Evolutionary conservation across 2,797 vertebrate genomes (phyloP).

Genomic region (Percopsis omiscomaycus): DNA sequence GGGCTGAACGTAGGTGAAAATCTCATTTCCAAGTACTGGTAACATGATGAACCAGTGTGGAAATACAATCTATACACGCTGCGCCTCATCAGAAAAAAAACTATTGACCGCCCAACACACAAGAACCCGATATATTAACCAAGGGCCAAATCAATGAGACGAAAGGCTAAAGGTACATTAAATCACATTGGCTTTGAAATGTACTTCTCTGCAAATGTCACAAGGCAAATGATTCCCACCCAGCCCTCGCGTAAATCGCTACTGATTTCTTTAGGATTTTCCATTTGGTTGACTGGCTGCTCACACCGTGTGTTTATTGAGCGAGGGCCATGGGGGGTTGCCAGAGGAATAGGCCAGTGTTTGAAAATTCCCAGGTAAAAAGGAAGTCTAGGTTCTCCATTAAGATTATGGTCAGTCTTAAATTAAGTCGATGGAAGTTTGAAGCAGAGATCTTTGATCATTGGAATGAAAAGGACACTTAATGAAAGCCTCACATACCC

Average conservation of each 20-base stretch:
- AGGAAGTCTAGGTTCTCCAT: conserved; percentile 35
- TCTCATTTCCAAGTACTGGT: conserved; percentile 60
- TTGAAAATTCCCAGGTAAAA: conserved; percentile 26
- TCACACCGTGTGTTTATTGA: conserved; percentile 46
- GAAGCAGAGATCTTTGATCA: conserved; percentile 15
- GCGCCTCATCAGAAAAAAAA: conserved; percentile 64
- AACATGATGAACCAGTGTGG: conserved; percentile 62
- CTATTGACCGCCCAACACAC: conserved; percentile 60
- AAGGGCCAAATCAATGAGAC: conserved; percentile 68
- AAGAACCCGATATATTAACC: conserved; percentile 71
- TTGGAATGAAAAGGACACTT: conserved; percentile 2
- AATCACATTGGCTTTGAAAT: conserved; percentile 61
- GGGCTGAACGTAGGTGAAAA: conserved; percentile 36
- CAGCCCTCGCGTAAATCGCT: conserved; percentile 56
- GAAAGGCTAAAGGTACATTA: conserved; percentile 75
- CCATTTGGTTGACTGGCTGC: conserved; percentile 48
- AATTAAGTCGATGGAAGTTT: conserved; percentile 26
- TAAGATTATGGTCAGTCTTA: conserved; percentile 25
- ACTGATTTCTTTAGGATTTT: conserved; percentile 65
- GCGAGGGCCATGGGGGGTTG: conserved; percentile 25
- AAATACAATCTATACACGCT: conserved; percentile 70
- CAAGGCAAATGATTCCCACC: conserved; percentile 67
- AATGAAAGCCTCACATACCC: not conserved
- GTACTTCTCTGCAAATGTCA: conserved; percentile 74
- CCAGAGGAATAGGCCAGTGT: conserved; percentile 41